Conservation (phyloP, 2,888 invertebrate genomes). For the Alcis repandata region DNA sequence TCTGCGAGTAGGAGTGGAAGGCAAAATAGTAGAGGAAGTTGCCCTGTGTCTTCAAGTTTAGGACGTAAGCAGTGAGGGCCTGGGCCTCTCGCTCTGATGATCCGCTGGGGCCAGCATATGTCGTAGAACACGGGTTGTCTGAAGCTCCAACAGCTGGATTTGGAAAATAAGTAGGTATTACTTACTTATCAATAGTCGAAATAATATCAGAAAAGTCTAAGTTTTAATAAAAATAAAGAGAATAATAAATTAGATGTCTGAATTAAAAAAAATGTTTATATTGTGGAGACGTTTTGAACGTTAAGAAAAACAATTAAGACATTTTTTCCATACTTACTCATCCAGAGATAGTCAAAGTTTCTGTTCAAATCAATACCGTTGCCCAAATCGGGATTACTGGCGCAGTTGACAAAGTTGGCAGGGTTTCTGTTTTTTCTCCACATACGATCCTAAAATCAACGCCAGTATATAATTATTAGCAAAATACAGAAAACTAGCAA, state of each 20-base stretch:
- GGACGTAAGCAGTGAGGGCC: slow-evolving; percentile 68
- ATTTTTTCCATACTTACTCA: slow-evolving; percentile 62
- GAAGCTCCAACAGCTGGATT: slow-evolving; percentile 71
- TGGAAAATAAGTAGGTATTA: too few relatives aligned
- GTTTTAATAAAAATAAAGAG: too few relatives aligned
- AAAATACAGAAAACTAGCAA: too few relatives aligned
- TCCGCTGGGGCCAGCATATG: slow-evolving; percentile 79
- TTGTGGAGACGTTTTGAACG: too few relatives aligned
- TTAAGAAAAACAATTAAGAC: too few relatives aligned
- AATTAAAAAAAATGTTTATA: too few relatives aligned
- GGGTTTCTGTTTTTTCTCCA: slow-evolving; percentile 89
- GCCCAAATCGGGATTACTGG: slow-evolving; percentile 62
- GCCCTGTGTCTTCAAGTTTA: slow-evolving; percentile 53
- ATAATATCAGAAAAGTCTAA: too few relatives aligned
- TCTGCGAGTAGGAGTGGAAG: slow-evolving; percentile 86
- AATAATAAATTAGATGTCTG: too few relatives aligned
- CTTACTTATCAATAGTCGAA: too few relatives aligned
- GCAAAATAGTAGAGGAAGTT: slow-evolving; percentile 79
- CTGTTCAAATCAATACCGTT: slow-evolving; percentile 77
- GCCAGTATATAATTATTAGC: not conserved
- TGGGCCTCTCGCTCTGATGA: slow-evolving; percentile 85
- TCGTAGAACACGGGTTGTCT: slow-evolving; percentile 74
- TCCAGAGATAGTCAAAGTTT: slow-evolving; percentile 71
- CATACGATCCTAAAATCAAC: slow-evolving; percentile 86
- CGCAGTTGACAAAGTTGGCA: slow-evolving; percentile 48